Base-by-base conservation (phyloP, 2,113 vertebrate species). In the Holacanthus passer region DNA sequence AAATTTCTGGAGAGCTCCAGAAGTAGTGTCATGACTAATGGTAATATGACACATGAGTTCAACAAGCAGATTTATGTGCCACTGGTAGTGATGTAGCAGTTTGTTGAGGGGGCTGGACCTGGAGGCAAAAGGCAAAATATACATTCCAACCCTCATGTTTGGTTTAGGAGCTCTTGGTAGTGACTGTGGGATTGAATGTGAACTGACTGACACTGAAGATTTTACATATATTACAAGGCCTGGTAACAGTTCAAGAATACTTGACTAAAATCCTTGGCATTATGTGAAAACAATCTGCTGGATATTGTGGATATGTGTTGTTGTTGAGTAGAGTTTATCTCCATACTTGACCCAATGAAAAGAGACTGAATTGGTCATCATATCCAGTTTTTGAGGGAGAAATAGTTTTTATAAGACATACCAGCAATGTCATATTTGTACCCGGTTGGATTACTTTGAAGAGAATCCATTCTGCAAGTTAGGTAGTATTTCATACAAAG, bases 401-500 rank as follows among this genome's bases (percentile, higher is more conserved):
- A 10, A n/a, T n/a, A n/a, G 1, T 4, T 63, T 71, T 76, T 24
- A 52, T 56, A 6, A 62, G 16, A 8, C 7, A 69, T 12, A 19
- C 24, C 22, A 75, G 11, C 16, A 73, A 37, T 70, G 29, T 31
- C 41, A 35, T 53, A 53, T 77, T 71, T 77, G 7, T 47, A 29
- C 7, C 19, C 50, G 43, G 59, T 32, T 62, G 19, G 29, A 52
- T 53, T 20, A 2, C 37, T 32, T 35, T 71, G 5, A 53, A 37
- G 10, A 43, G 5, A 75, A 45, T 39, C 11, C 3, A n/a, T 24
- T 69, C 1, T 27, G 22, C 7, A n/a, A 37, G 50, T 67, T 37
- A 3, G 16, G 32, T 48, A 39, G 31, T 17, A 69, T 72, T 62
- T 73, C 7, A 48, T 81, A 56, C 60, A 50, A 58, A 74, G 73